These are phyloP conservation scores for Drosophila pachea DNA, from an alignment of 1,140 invertebrate species.

Conservation along the genomic window DNA sequence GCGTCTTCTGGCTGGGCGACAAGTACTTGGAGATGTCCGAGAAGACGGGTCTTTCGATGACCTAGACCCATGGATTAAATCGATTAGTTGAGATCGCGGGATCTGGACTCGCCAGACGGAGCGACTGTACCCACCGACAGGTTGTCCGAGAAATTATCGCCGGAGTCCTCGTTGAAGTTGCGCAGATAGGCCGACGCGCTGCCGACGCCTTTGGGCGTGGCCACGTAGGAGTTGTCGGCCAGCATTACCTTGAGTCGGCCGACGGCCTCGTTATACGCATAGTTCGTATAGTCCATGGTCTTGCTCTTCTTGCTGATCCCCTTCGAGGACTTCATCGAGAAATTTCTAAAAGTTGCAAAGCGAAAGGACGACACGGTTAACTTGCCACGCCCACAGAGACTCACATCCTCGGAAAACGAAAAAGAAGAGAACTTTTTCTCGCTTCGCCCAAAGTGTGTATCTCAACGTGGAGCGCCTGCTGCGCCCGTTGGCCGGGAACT, in stretches of 20 bases:
- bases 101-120: too few relatives aligned
- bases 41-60: conserved; percentile 73
- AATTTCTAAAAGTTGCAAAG: conserved; percentile 62
- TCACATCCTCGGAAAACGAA: conserved; percentile 57
- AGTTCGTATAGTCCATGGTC: conserved; percentile 87
- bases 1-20: conserved; percentile 74
- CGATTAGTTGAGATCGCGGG: not conserved
- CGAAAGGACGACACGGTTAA: conserved; percentile 14
- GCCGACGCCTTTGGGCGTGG: conserved; percentile 78
- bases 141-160: conserved; percentile 80
- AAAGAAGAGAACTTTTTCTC: not conserved
- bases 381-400: conserved; percentile 16
- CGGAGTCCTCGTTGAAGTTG: conserved; percentile 80
- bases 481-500: conserved; percentile 35
- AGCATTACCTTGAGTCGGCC: conserved; percentile 87
- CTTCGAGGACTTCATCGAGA: conserved; percentile 74
- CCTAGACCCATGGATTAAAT: conserved; percentile 26
- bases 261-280: conserved; percentile 89
- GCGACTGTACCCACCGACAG: conserved; percentile 66
- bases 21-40: conserved; percentile 79
- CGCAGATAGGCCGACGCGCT: conserved; percentile 63
- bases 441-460: conserved; percentile 20
- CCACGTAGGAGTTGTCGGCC: conserved; percentile 83
- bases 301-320: conserved; percentile 80
- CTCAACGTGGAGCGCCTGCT: conserved; percentile 4